Percentiles rank a stretch among this genome's conserved stretches.
Conservation (phyloP, 1,140 invertebrate genomes). For the Scaptomyza pallida region DNA sequence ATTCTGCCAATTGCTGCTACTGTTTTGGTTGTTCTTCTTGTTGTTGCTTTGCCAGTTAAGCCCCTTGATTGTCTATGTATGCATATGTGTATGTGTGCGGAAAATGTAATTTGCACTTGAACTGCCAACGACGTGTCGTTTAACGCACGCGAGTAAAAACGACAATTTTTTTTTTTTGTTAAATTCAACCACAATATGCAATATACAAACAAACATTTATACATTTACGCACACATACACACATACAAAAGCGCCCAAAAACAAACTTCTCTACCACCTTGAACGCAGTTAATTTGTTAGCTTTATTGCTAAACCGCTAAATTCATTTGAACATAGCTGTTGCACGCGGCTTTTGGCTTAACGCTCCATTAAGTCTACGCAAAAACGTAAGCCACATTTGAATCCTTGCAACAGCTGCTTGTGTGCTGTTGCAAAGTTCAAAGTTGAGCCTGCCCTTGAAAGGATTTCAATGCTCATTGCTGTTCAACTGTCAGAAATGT, state of each 20-base stretch:
- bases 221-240: no score
- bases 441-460: conserved; percentile 27
- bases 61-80: conserved; percentile 39
- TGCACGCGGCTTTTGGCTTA: conserved; percentile 8
- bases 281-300: conserved; percentile 44
- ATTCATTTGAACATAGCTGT: conserved; percentile 40
- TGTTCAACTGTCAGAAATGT: conserved; percentile 42
- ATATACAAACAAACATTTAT: conserved; percentile 16
- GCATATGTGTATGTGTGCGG: conserved; percentile 6
- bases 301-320: conserved; percentile 33
- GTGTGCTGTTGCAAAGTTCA: conserved; percentile 20
- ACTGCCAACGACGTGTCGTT: conserved; percentile 41
- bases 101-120: conserved; percentile 69
- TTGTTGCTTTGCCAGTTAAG: conserved; percentile 49
- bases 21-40: conserved; percentile 29
- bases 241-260: conserved; percentile 12
- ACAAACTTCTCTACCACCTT: not conserved
- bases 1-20: conserved; percentile 33
- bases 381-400: not conserved
- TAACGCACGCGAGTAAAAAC: conserved; percentile 11
- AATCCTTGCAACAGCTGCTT: conserved; percentile 5
- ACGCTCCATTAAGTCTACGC: conserved; percentile 5
- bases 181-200: conserved; percentile 5
- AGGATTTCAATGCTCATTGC: conserved; percentile 40
- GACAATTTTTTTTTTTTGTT: conserved; percentile 50